Evolutionary conservation across 2,113 vertebrate genomes (phyloP).

Genomic region (Thinocorus orbignyianus): DNA sequence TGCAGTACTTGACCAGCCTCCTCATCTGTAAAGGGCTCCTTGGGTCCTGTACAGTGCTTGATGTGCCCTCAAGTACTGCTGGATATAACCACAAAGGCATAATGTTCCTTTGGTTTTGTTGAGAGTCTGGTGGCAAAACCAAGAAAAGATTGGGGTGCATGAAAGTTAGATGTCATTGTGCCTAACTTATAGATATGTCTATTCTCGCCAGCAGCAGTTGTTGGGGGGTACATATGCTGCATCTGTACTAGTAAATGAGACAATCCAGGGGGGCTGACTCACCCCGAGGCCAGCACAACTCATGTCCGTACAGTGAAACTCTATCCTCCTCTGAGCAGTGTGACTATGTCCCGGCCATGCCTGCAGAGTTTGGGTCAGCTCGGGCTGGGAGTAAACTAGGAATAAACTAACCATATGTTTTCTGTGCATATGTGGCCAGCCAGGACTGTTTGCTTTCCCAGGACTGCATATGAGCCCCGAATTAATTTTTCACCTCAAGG

Average conservation of each 20-base stretch:
- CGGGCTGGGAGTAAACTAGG: background rate
- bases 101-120: background rate
- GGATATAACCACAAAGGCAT: background rate
- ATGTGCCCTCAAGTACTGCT: background rate
- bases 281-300: background rate
- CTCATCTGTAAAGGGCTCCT: background rate
- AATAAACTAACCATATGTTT: background rate
- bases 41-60: background rate
- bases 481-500: background rate
- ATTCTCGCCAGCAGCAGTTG: background rate
- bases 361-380: background rate
- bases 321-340: background rate
- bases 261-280: no score
- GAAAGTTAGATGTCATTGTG: background rate
- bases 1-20: background rate
- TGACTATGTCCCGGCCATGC: background rate
- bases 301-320: background rate
- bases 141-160: background rate
- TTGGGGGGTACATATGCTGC: background rate
- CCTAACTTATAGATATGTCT: background rate
- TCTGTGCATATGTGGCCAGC: background rate
- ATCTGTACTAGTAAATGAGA: background rate
- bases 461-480: background rate
- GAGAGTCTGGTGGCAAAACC: background rate
- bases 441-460: background rate